Evolutionary conservation across 2,113 vertebrate species (phyloP), one percentile per base, ranked within the genome.

Genomic region (Benitochromis conjunctus): DNA sequence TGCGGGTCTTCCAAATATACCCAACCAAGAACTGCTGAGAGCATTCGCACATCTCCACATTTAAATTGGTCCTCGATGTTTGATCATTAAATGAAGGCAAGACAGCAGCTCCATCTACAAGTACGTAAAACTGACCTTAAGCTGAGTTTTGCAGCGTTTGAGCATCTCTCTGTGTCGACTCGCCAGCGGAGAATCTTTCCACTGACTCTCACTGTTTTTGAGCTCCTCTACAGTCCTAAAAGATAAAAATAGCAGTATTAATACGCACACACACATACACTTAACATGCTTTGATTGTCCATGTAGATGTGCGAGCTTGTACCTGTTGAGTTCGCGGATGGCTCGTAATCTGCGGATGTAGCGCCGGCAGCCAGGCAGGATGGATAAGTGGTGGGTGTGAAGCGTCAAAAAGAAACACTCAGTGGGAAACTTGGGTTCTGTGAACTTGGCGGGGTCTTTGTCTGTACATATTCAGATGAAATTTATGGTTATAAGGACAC

Each of bases 391-490:
- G 88, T 99, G 99, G 38, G 98, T 94, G 4, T 99, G 99, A 91
- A 99, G 96, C 0, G 99, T 99, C 57, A 99, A 95, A 91, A 99
- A 99, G 96, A 99, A 99, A 93, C 99, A 99, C 86, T 99, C 98
- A 0, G 99, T 99, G 1, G 98, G 99, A 93, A 99, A 99, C 90
- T 99, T 99, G 2, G 98, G 98, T 94, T 99, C 99, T 53, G 97
- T 97, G 90, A 98, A 99, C 2, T 96, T 96, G 78, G 95, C 94
- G 5, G 96, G 96, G 81, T 98, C 97, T 80, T 97, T 96, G 84
- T 97, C 98, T 99, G 91, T 79, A 34, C 5, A 84, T 1, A 12
- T 18, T 60, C 19, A 92, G n/a, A 83, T n/a, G 6, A 64, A 57
- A 69, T 21, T 4, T 3, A 46, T 60, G 9, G 26, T 60, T 54